phyloP scores from a whole-genome alignment of 2,797 vertebrate genomes.

The Telmatherina bonti region DNA sequence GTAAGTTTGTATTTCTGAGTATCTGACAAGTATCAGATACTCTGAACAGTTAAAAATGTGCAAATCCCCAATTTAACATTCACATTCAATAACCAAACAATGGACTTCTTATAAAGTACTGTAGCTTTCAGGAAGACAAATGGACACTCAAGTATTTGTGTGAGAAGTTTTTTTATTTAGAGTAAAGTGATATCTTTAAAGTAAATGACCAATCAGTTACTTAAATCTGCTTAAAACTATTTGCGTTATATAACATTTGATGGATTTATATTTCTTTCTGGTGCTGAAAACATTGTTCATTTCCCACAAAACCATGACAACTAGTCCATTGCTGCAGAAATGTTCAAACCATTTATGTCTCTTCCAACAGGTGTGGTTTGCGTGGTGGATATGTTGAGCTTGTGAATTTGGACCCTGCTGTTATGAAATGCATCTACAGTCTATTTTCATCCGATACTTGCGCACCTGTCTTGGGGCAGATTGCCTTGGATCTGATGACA shows the following conservation, averaged over 20 bases:
- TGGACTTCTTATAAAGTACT: not conserved
- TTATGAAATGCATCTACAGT: slow-evolving; percentile 40
- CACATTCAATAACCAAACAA: not conserved
- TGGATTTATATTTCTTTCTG: not conserved
- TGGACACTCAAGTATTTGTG: not conserved
- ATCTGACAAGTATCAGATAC: not conserved
- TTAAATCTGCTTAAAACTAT: too few species aligned
- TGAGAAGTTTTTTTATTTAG: not conserved
- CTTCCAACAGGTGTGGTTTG: slow-evolving; percentile 77
- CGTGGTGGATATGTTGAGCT: slow-evolving; percentile 82
- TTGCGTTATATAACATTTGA: not conserved
- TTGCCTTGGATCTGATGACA: slow-evolving; percentile 78
- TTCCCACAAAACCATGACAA: not conserved
- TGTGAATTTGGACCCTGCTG: slow-evolving; percentile 76
- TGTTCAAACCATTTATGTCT: too few species aligned
- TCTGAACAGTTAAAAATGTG: not conserved
- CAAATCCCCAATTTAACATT: not conserved
- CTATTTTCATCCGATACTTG: slow-evolving; percentile 17
- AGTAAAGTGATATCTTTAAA: too few species aligned
- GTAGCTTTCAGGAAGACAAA: not conserved
- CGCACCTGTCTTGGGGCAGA: slow-evolving; percentile 69
- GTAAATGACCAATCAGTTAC: too few species aligned
- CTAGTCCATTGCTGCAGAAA: not conserved
- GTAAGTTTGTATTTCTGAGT: slow-evolving; percentile 78
- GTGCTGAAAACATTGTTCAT: not conserved